These are phyloP conservation scores for Tetragonula carbonaria DNA, from an alignment of 2,888 invertebrate genomes.

Conservation along the genomic window DNA sequence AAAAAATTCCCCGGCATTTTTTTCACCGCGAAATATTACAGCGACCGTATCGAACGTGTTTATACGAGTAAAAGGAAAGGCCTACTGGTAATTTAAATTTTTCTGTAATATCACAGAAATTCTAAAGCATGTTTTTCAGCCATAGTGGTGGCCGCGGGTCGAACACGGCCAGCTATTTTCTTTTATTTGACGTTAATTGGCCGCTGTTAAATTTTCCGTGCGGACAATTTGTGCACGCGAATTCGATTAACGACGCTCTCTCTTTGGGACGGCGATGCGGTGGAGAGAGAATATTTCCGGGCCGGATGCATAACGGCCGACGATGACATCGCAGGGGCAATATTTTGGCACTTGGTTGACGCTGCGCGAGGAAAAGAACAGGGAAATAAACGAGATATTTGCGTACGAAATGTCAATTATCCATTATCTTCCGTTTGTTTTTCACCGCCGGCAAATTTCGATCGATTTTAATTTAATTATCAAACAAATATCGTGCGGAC, in stretches of 20 bases:
- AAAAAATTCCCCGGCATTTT: neutral
- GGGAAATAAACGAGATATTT: conserved; percentile 6
- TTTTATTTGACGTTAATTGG: conserved; percentile 18
- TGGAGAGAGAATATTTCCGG: neutral
- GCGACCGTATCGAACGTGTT: conserved; percentile 40
- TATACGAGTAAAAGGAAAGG: conserved; percentile 44
- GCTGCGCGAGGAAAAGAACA: neutral
- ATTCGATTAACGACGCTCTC: conserved; percentile 18
- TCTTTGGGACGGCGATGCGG: neutral
- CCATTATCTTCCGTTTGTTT: neutral
- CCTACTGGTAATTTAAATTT: conserved; percentile 23
- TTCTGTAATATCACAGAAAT: conserved; percentile 29
- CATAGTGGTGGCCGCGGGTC: too few relatives aligned
- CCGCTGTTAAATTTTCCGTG: neutral
- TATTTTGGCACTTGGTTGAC: conserved; percentile 6
- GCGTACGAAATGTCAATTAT: neutral
- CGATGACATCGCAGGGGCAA: neutral
- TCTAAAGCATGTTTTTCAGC: conserved; percentile 29
- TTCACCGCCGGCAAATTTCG: neutral
- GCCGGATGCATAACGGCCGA: neutral
- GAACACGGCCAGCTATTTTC: neutral
- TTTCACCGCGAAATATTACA: conserved; percentile 27
- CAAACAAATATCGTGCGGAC: neutral
- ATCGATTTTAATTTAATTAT: conserved; percentile 5
- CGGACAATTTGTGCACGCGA: conserved; percentile 14